Percentiles rank a stretch among this genome's conserved stretches.
Conservation (phyloP, 2,797 vertebrate species). For the Danionella dracula region DNA sequence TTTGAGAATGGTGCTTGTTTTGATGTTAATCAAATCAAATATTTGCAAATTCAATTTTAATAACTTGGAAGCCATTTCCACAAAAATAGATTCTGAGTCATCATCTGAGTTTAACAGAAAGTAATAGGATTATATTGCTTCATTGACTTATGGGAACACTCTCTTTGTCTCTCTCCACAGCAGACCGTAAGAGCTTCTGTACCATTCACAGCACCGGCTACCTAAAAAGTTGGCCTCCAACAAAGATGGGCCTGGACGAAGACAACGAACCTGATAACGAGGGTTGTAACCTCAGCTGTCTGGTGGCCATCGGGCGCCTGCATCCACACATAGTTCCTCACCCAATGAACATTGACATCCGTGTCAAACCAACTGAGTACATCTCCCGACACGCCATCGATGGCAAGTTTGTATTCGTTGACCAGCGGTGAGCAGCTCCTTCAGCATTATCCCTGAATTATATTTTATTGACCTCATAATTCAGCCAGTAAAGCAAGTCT, state of each 20-base stretch:
- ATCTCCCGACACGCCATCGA: constrained; percentile 96
- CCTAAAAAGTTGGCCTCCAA: constrained; percentile 97
- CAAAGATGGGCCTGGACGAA: constrained; percentile 95
- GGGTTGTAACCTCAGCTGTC: constrained; percentile 96
- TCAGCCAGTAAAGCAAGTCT: no score
- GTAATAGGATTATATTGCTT: no score
- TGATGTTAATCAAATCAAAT: no score
- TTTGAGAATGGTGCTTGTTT: no score
- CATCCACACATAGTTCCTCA: constrained; percentile 91
- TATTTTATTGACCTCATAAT: no score
- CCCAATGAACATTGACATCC: constrained; percentile 84
- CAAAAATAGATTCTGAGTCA: no score
- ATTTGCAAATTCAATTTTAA: no score
- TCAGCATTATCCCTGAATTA: neutral
- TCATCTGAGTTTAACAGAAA: no score
- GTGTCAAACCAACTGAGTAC: constrained; percentile 93
- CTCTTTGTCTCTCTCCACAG: constrained; percentile 55
- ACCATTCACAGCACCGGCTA: constrained; percentile 99
- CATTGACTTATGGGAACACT: no score
- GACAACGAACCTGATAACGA: constrained; percentile 95
- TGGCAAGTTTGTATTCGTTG: constrained; percentile 97
- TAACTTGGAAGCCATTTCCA: no score
- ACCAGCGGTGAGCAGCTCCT: constrained; percentile 84
- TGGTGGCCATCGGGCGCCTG: constrained; percentile 92
- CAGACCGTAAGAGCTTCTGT: constrained; percentile 98